Conservation (phyloP, 2,113 vertebrate genomes). For the Delphinapterus leucas region DNA sequence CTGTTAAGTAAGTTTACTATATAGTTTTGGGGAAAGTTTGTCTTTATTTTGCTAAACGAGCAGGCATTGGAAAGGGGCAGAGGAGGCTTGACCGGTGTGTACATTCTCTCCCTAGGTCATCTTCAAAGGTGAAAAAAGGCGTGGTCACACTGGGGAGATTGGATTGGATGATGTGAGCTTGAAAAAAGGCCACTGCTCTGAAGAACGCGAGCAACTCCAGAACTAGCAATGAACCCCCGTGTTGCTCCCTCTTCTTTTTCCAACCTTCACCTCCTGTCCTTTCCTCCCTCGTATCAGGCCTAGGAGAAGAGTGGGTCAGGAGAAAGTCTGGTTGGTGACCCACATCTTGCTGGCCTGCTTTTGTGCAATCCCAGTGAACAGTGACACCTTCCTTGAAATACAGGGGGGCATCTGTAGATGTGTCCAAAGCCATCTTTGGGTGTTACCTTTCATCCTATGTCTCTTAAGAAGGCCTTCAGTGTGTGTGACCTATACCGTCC, state of each 20-base stretch:
- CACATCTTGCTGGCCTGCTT: background rate
- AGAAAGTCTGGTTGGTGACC: background rate
- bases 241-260: constrained; percentile 10
- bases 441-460: constrained; percentile 45
- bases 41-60: background rate
- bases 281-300: constrained; percentile 26
- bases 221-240: background rate
- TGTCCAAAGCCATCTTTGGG: constrained; percentile 9
- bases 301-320: constrained; percentile 42
- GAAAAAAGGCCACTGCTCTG: constrained; percentile 90
- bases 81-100: constrained; percentile 35
- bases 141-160: constrained; percentile 89
- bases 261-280: background rate
- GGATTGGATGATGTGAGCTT: constrained; percentile 94
- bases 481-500: background rate
- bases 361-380: constrained; percentile 62
- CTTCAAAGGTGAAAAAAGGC: constrained; percentile 93
- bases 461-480: constrained; percentile 10
- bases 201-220: constrained; percentile 79
- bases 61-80: background rate
- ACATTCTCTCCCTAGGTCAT: constrained; percentile 87
- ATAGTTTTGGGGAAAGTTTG: background rate
- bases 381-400: constrained; percentile 1
- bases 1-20: background rate
- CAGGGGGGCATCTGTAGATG: constrained; percentile 67